Conservation (phyloP, 2,888 invertebrate genomes). For the Nectonema munidae region DNA sequence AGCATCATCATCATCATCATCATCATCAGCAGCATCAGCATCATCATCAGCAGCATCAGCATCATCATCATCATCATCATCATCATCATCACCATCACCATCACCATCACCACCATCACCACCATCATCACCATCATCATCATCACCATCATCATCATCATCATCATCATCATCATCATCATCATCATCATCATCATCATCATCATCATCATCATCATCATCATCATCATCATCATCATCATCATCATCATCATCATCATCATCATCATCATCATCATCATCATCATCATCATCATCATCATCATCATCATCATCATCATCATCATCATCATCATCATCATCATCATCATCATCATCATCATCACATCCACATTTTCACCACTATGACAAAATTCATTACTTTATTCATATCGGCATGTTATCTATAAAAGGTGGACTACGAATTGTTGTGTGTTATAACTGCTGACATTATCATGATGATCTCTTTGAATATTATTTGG, state of each 20-base stretch:
- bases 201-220: conserved; percentile 5
- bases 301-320: conserved; percentile 1
- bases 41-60: too few relatives aligned
- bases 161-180: conserved; percentile 5
- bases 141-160: conserved; percentile 7
- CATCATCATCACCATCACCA: conserved; percentile 13
- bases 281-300: conserved; percentile 5
- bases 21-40: too few relatives aligned
- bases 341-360: background rate
- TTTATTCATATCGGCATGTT: too few relatives aligned
- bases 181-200: conserved; percentile 5
- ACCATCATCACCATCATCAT: conserved; percentile 13
- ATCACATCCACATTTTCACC: too few relatives aligned
- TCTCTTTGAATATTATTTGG: too few relatives aligned
- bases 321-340: too few relatives aligned
- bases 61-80: conserved; percentile 14
- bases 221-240: conserved; percentile 5
- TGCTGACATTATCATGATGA: too few relatives aligned
- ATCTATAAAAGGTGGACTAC: too few relatives aligned
- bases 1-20: too few relatives aligned
- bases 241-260: conserved; percentile 5
- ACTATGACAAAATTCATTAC: too few relatives aligned
- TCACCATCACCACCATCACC: conserved; percentile 9
- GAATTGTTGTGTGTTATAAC: too few relatives aligned
- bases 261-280: conserved; percentile 5